Base-by-base conservation (phyloP, 1,140 invertebrate species). In the Pararge aegeria region DNA sequence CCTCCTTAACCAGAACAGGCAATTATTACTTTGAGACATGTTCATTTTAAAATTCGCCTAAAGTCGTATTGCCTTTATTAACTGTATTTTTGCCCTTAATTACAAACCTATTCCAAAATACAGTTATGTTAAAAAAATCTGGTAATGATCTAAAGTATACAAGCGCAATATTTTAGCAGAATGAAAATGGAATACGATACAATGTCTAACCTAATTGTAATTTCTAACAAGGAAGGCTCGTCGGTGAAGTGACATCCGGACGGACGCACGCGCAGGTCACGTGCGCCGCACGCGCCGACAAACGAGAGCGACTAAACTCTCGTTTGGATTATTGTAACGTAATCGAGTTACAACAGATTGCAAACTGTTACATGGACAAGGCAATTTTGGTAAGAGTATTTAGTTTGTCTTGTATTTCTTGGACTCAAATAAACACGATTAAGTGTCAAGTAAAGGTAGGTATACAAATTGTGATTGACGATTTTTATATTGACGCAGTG, bases 251-350 rank as follows among this genome's bases (percentile, higher is more conserved):
- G 77, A 77, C 75, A 70, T 75, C 72, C 73, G 71, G 59, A 64
- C 49, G 34, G 65, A 37, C 66, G 74, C 73, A 69, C 72, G 78
- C 71, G 56, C 52, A 60, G 30, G 55, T 54, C 80, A 75, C 80
- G 80, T 78, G 80, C 70, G 53, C 44, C 72, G 67, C 82, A 79
- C 79, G 75, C 78, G 84, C 42, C 76, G 75, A 73, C 80, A 83
- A 78, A 82, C 72, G 66, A 77, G 64, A 55, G 55, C 78, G 57
- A 76, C 75, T 66, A 78, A 78, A 79, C 55, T 71, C 70, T 70
- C 76, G 80, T 79, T 80, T 67, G 61, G 64, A 80, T 83, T 82
- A 79, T 73, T 82, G 76, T 72, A 66, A 61, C 69, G 69, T 80
- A 83, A 87, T 85, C 80, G 65, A 74, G 74, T 83, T 83, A 81